Conservation (phyloP, 2,113 vertebrate species). For the Hippopotamus amphibius region DNA sequence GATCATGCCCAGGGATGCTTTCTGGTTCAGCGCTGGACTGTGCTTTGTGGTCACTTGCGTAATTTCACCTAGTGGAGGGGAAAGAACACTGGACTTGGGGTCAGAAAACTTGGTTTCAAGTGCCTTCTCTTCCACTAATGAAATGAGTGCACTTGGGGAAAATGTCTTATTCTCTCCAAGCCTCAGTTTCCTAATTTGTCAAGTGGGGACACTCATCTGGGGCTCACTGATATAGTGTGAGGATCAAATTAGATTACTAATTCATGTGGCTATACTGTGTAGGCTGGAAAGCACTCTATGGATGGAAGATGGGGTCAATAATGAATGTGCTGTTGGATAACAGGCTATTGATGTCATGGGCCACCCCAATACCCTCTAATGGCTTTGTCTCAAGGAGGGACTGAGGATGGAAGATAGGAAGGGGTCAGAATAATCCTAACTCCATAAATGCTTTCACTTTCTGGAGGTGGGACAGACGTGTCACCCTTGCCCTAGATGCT, state of each 20-base stretch:
- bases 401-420: neutral
- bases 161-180: neutral
- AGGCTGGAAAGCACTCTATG: neutral
- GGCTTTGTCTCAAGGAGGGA: neutral
- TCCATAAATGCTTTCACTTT: neutral
- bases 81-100: neutral
- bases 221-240: neutral
- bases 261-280: neutral
- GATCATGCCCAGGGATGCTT: no score
- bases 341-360: neutral
- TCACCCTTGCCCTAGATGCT: neutral
- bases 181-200: conserved; percentile 25
- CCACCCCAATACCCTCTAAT: neutral
- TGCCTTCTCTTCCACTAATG: neutral
- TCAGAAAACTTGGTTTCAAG: neutral
- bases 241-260: neutral
- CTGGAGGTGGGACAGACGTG: neutral
- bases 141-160: neutral
- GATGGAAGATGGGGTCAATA: neutral
- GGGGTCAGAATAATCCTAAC: neutral
- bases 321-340: neutral
- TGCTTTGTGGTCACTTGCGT: neutral
- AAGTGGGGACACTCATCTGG: neutral
- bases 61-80: neutral
- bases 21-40: neutral